These are phyloP conservation scores for Sialia sialis DNA, from an alignment of 2,113 vertebrate genomes.

Conservation along the genomic window DNA sequence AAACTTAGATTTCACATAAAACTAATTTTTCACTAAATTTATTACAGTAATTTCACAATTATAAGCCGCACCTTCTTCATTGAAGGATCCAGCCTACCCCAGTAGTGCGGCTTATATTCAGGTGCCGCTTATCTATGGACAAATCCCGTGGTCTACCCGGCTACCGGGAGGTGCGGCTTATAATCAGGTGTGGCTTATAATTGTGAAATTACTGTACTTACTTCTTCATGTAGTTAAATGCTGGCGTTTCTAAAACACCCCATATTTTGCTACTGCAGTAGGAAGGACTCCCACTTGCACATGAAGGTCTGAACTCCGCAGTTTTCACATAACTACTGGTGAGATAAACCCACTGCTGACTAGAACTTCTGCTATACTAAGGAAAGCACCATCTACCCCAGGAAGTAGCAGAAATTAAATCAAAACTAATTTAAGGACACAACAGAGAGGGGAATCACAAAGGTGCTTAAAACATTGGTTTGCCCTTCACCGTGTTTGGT, in stretches of 20 bases:
- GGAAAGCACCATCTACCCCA: background rate
- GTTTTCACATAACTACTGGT: background rate
- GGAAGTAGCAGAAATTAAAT: background rate
- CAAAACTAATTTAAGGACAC: background rate
- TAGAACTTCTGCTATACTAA: background rate
- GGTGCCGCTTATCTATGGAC: no score
- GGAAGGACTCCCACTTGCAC: background rate
- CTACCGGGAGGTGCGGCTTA: no score
- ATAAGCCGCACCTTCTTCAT: no score
- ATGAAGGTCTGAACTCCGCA: background rate
- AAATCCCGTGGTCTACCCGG: no score
- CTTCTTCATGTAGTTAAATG: background rate
- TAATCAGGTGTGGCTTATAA: no score
- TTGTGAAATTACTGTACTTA: no score
- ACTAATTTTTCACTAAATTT: accelerated
- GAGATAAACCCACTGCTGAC: background rate
- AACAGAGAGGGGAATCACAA: background rate
- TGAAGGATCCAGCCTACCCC: no score
- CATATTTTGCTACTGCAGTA: background rate
- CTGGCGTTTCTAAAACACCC: background rate
- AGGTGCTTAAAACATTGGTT: background rate
- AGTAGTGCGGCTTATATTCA: no score
- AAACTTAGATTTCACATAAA: background rate
- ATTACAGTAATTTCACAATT: no score
- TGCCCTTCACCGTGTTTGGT: slow-evolving; percentile 22